Evolutionary conservation across 2,888 invertebrate genomes (phyloP), one percentile per base, ranked within the genome.

Genomic region (Drosophila aldrichi): DNA sequence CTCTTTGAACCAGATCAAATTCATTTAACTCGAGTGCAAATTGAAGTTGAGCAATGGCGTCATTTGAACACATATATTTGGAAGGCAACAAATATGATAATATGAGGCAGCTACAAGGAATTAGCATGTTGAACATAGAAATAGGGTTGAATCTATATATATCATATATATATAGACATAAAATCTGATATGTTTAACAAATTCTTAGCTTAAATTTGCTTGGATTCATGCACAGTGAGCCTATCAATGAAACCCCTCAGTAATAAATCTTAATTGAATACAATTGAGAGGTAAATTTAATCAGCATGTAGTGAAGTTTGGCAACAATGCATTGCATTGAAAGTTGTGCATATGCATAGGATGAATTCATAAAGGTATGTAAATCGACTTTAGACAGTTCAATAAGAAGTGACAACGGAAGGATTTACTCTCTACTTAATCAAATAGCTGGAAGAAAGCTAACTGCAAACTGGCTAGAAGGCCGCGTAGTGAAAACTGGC

Each of bases 391-490:
- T 25, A 7, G 25, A 32, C 8, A 32, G 32, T 32, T 8, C 1
- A 29, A 7, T 29, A 8, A 32, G 8, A 32, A 7, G 8, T 32
- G 32, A 2, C 32, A 32, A 32, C 32, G 9, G 32, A 25, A 6
- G 1, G 18, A 36, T 14, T 34, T 51, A 34, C 3, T 2, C 48
- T 6, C n/a, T 2, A 2, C 10, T 29, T 4, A 25, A 5, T 9
- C 12, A 20, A 29, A 1, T 46, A 14, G 8, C 2, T 8, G 16
- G 12, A 2, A 43, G 12, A 51, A 16, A 32, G 12, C 5, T 1
- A 29, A 32, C 6, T 62, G 56, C 16, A 63, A 63, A 57, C 40
- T 49, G 56, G 48, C 63, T 49, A 34, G 40, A 43, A 3, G 6
- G 63, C 51, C 14, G 38, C 43, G 29, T 3, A 25, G 8, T 36